Evolutionary conservation across 2,797 vertebrate genomes (phyloP).

Genomic region (Poeciliopsis gracilis): DNA sequence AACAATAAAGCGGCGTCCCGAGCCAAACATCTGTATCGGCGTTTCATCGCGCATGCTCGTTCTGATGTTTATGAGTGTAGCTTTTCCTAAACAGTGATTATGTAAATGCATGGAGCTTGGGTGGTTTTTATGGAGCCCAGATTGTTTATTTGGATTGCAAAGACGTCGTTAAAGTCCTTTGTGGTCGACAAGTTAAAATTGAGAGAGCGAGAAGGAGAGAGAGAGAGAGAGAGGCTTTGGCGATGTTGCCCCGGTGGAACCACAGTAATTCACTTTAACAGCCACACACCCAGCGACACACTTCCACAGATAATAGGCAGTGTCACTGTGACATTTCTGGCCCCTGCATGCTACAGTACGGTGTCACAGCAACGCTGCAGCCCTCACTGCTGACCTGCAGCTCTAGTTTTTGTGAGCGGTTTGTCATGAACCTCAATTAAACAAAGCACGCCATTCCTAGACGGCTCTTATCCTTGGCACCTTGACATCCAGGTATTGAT

Average conservation of each 20-base stretch:
- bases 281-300: slow-evolving; percentile 55
- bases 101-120: slow-evolving; percentile 18
- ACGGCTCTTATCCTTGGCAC: slow-evolving; percentile 42
- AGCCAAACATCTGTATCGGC: slow-evolving; percentile 51
- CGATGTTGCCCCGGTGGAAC: slow-evolving; percentile 53
- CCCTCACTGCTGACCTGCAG: slow-evolving; percentile 50
- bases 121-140: slow-evolving; percentile 33
- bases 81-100: slow-evolving; percentile 38
- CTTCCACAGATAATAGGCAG: slow-evolving; percentile 37
- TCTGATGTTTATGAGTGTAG: slow-evolving; percentile 24
- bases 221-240: slow-evolving; percentile 30
- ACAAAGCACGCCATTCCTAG: slow-evolving; percentile 31
- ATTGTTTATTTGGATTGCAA: slow-evolving; percentile 62
- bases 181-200: slow-evolving; percentile 53
- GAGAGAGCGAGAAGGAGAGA: slow-evolving; percentile 30
- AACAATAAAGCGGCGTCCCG: slow-evolving; percentile 48
- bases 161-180: slow-evolving; percentile 56
- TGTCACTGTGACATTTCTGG: slow-evolving; percentile 30
- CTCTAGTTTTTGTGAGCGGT: slow-evolving; percentile 27
- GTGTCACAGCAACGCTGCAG: slow-evolving; percentile 37
- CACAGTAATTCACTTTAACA: slow-evolving; percentile 62
- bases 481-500: neutral
- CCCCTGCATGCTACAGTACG: slow-evolving; percentile 22
- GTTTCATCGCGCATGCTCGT: slow-evolving; percentile 3
- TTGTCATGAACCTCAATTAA: slow-evolving; percentile 32